These are phyloP conservation scores for Colaptes auratus DNA, from an alignment of 2,113 vertebrate species.

Conservation along the genomic window DNA sequence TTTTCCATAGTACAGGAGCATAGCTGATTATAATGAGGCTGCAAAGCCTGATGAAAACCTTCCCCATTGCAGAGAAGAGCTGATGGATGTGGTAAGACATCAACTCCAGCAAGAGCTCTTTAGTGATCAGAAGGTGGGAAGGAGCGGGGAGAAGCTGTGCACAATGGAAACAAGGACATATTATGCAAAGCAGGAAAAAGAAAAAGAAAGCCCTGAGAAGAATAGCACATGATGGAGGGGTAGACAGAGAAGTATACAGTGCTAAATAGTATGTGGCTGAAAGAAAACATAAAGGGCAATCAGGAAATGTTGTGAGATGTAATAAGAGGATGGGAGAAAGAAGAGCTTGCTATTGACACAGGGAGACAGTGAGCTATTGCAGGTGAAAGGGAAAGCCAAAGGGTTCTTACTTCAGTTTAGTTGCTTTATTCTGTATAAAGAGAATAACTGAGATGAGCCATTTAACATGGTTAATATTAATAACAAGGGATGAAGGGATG, in stretches of 20 bases:
- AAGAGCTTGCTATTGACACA: not conserved
- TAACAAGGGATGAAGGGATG: not conserved
- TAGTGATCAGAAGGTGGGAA: not conserved
- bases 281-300: constrained; percentile 43
- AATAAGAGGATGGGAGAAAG: not conserved
- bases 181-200: too few species aligned
- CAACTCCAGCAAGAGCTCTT: not conserved
- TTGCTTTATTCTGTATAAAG: not conserved
- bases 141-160: not conserved
- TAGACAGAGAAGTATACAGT: not conserved
- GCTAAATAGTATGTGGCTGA: not conserved
- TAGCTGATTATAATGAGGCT: not conserved
- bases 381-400: not conserved
- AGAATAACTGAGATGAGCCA: not conserved
- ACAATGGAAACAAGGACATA: not conserved
- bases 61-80: not conserved
- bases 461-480: not conserved
- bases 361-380: not conserved
- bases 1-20: not conserved
- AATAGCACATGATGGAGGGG: constrained; percentile 3
- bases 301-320: not conserved
- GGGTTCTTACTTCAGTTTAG: not conserved
- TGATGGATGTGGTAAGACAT: not conserved
- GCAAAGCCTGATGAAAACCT: not conserved
- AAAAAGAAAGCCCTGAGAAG: not conserved